Conservation (phyloP, 2,797 vertebrate species). For the Myotis daubentonii region DNA sequence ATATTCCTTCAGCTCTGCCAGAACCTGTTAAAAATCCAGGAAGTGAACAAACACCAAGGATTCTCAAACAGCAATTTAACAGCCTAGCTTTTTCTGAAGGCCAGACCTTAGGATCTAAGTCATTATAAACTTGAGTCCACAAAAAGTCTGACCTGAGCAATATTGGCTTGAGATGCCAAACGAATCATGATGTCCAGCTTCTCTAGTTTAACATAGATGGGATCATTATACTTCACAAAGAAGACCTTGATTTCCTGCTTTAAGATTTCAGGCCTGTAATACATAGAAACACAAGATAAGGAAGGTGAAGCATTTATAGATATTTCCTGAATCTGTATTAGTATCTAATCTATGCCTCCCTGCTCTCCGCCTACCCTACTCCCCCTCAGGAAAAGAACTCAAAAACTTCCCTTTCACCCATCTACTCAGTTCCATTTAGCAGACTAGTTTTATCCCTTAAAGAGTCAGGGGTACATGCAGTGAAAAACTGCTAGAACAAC, state of each 20-base stretch:
- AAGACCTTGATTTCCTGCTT: conserved; percentile 92
- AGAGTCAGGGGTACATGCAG: not conserved
- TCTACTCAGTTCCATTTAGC: not conserved
- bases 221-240: conserved; percentile 91
- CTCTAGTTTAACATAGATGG: conserved; percentile 91
- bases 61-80: not conserved
- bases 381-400: not conserved
- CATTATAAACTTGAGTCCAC: not conserved
- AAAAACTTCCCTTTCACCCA: not conserved
- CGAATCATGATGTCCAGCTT: conserved; percentile 92
- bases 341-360: not conserved
- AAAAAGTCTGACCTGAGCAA: conserved; percentile 87
- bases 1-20: conserved; percentile 90
- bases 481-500: not conserved
- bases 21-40: conserved; percentile 82
- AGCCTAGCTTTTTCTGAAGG: conserved; percentile 12
- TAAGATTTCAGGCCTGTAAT: conserved; percentile 88
- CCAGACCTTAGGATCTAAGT: conserved; percentile 9
- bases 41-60: not conserved
- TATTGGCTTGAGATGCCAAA: conserved; percentile 90
- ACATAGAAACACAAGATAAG: conserved; percentile 55
- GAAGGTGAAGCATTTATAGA: not conserved
- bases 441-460: conserved; percentile 20
- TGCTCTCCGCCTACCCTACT: not conserved
- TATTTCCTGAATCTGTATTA: not conserved